A percentile compares a stretch with the other conserved stretches of the same genome.
Conservation (phyloP, 1,140 invertebrate genomes). For the Meloidogyne hapla region DNA sequence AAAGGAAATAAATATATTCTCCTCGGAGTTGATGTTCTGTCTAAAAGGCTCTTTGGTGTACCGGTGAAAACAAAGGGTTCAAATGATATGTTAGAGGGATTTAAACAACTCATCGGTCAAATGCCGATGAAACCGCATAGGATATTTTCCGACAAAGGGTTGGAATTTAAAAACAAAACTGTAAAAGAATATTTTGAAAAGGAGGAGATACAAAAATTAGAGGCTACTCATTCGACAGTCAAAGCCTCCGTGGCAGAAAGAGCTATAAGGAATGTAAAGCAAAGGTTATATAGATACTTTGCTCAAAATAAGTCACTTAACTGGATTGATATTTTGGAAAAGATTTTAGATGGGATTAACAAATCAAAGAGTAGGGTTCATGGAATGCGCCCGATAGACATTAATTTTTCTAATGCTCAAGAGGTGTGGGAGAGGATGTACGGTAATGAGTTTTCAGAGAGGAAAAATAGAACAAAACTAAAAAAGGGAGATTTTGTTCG, state of each 20-base stretch:
- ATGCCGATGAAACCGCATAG: conserved; percentile 13
- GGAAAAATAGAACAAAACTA: not conserved
- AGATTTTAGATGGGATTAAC: conserved; percentile 14
- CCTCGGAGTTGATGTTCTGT: conserved; percentile 19
- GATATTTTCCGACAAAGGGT: conserved; percentile 22
- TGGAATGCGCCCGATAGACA: conserved; percentile 23
- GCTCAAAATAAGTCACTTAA: not conserved
- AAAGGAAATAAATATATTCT: conserved; percentile 17
- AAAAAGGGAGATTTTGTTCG: conserved; percentile 6
- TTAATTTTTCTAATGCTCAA: conserved; percentile 9
- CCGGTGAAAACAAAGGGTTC: conserved; percentile 10
- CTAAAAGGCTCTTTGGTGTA: conserved; percentile 12
- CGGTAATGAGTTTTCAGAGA: not conserved
- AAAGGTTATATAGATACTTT: conserved; percentile 8
- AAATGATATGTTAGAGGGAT: conserved; percentile 11
- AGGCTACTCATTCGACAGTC: not conserved
- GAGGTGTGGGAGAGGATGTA: conserved; percentile 8
- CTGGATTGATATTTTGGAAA: conserved; percentile 21
- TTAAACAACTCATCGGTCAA: conserved; percentile 1
- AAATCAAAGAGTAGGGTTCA: conserved; percentile 4
- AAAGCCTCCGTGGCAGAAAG: conserved; percentile 18
- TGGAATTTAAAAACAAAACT: conserved; percentile 11
- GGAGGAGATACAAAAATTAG: conserved; percentile 17
- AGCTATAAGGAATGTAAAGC: conserved; percentile 14
- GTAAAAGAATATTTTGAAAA: conserved; percentile 10